Conservation (phyloP, 2,888 invertebrate genomes). For the Agrotis clavis region DNA sequence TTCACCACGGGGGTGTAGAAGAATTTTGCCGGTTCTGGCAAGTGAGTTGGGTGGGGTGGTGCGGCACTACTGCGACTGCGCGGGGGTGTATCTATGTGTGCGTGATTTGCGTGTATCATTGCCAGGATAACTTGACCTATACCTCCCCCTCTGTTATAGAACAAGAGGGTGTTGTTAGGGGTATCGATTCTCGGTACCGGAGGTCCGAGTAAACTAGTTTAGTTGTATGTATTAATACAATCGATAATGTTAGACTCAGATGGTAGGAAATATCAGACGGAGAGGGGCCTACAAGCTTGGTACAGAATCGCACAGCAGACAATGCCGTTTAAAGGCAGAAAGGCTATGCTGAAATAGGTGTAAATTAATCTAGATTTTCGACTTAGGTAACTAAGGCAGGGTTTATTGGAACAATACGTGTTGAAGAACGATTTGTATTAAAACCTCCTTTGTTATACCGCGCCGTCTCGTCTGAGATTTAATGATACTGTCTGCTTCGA, state of each 20-base stretch:
- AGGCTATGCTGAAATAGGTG: conserved; percentile 38
- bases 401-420: background rate
- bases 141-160: conserved; percentile 68
- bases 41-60: conserved; percentile 87
- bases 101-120: conserved; percentile 82
- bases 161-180: conserved; percentile 59
- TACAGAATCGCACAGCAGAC: conserved; percentile 73
- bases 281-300: conserved; percentile 78
- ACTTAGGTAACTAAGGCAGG: background rate
- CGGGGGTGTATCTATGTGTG: conserved; percentile 81
- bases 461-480: conserved; percentile 34
- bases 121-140: conserved; percentile 73
- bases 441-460: background rate
- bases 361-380: conserved; percentile 12
- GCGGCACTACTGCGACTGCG: conserved; percentile 80
- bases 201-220: conserved; percentile 73
- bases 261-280: conserved; percentile 88
- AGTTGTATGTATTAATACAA: conserved; percentile 83
- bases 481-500: conserved; percentile 33
- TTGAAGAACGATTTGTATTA: conserved; percentile 6
- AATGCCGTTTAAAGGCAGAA: conserved; percentile 55
- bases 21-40: conserved; percentile 88
- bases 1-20: conserved; percentile 85
- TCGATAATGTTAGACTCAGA: conserved; percentile 89
- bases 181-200: conserved; percentile 71